These are phyloP conservation scores for Brachypteracias leptosomus DNA, from an alignment of 2,113 vertebrate species.

Conservation along the genomic window DNA sequence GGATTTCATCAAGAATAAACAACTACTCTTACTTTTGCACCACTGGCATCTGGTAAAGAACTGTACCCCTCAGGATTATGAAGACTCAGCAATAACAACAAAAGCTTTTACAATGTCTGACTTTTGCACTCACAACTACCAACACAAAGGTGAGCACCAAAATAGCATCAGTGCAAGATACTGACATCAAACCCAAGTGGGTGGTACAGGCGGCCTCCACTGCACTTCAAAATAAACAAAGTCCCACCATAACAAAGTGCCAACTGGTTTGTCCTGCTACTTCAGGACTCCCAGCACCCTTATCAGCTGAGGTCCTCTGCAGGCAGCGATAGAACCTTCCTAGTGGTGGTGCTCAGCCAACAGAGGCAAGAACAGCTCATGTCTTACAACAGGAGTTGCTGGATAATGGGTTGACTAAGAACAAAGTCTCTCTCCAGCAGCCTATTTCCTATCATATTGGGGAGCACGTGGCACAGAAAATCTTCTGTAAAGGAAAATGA, in stretches of 20 bases:
- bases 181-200: accelerated
- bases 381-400: neutral
- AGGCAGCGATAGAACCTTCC: neutral
- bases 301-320: neutral
- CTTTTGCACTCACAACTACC: neutral
- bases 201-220: neutral
- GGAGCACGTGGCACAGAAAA: neutral
- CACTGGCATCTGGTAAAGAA: neutral
- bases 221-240: neutral
- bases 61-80: neutral
- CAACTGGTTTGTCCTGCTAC: neutral
- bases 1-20: neutral
- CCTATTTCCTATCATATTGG: neutral
- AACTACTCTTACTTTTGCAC: neutral
- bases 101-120: neutral
- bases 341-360: accelerated
- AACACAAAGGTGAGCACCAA: neutral
- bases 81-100: neutral
- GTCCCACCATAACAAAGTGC: neutral
- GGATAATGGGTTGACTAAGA: neutral
- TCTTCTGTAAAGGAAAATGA: neutral
- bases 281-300: neutral
- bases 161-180: neutral
- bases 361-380: accelerated
- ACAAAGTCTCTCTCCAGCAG: neutral